phyloP scores from a whole-genome alignment of 2,113 vertebrate genomes.

The Eulacestoma nigropectus region DNA sequence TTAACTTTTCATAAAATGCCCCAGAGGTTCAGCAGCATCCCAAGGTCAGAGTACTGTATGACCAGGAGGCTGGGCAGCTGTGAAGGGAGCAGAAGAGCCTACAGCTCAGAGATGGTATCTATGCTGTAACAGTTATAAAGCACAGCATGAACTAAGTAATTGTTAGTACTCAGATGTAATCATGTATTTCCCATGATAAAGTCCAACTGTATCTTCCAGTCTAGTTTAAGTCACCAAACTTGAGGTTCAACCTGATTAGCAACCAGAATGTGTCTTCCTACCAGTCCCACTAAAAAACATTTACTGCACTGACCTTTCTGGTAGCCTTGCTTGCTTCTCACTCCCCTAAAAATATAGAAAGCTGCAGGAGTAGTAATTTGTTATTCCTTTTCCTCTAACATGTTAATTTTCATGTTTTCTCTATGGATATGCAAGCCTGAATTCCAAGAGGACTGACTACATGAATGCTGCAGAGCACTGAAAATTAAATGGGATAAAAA shows the following conservation, averaged over 20 bases:
- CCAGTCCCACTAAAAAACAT: not conserved
- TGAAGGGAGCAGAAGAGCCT: not conserved
- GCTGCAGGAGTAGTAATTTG: not conserved
- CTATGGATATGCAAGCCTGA: not conserved
- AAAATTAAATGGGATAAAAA: not conserved
- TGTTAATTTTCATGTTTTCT: not conserved
- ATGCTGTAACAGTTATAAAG: not conserved
- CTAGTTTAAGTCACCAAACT: not conserved
- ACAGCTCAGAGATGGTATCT: not conserved
- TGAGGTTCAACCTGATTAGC: not conserved
- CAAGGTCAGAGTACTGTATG: not conserved
- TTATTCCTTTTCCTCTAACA: not conserved
- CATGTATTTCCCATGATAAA: not conserved
- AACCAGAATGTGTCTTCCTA: not conserved
- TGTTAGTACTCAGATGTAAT: not conserved
- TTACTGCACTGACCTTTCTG: not conserved
- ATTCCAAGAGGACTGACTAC: not conserved
- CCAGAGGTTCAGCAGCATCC: not conserved
- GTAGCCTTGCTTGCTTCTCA: not conserved
- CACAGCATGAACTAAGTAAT: not conserved
- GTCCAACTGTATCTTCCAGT: not conserved
- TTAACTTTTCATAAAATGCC: not conserved
- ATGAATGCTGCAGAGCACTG: not conserved
- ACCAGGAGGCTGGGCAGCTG: not conserved
- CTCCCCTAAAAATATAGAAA: not conserved